A percentile compares a stretch with the other conserved stretches of the same genome.
Evolutionary conservation across 2,888 invertebrate species (phyloP).

Genomic region (Drosophila fungiperda): DNA sequence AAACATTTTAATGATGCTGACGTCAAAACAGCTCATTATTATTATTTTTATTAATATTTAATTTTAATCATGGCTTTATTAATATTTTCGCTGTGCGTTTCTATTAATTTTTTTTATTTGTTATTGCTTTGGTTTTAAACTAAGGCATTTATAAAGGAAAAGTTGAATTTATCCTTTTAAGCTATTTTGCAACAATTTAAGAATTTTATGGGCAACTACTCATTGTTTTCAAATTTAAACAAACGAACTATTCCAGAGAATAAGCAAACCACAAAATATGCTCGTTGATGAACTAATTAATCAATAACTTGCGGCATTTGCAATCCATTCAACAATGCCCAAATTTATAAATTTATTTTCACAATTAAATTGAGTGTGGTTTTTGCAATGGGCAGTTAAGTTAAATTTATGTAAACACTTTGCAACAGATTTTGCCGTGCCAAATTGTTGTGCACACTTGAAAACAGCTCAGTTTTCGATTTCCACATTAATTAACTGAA

Average conservation of each 20-base stretch:
- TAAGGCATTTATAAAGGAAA: background rate
- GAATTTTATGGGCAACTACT: background rate
- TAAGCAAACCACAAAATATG: background rate
- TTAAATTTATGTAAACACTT: background rate
- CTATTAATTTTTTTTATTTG: background rate
- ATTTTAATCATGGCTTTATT: background rate
- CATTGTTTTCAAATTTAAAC: background rate
- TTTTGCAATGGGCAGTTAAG: conserved; percentile 2
- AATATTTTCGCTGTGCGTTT: background rate
- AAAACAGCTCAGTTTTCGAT: conserved; percentile 28
- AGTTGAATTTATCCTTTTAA: background rate
- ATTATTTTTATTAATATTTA: background rate
- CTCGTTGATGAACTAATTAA: background rate
- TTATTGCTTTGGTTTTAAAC: background rate
- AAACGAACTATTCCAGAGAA: background rate
- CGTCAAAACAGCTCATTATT: background rate
- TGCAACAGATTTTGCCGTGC: background rate
- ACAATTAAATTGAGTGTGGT: conserved; percentile 20
- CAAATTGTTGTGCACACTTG: background rate
- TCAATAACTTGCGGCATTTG: conserved; percentile 18
- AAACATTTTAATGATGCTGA: background rate
- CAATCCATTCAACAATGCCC: background rate
- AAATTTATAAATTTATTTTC: background rate
- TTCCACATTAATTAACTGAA: conserved; percentile 47
- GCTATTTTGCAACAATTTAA: background rate